A percentile compares a stretch with the other conserved stretches of the same genome.
These are phyloP conservation scores for Murina feae DNA, from an alignment of 2,113 vertebrate genomes.

Conservation along the genomic window DNA sequence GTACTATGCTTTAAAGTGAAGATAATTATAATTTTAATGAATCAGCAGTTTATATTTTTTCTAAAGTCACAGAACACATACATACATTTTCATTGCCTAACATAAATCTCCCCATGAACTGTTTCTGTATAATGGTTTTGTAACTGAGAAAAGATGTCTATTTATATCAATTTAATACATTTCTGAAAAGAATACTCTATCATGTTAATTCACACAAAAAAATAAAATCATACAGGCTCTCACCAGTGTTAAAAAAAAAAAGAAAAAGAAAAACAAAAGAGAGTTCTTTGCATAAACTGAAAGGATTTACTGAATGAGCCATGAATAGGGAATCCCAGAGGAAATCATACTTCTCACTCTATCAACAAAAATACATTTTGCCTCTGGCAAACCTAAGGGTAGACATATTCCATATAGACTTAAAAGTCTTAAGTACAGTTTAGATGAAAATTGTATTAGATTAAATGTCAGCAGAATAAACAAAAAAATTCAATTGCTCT, in stretches of 20 bases:
- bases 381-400: conserved; percentile 78
- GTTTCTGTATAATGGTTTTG: neutral
- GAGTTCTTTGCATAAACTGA: conserved; percentile 68
- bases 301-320: conserved; percentile 75
- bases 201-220: neutral
- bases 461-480: conserved; percentile 78
- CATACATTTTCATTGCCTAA: neutral
- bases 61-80: neutral
- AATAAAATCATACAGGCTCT: neutral
- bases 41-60: neutral
- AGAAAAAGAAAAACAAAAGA: neutral
- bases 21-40: neutral
- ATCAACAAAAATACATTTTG: conserved; percentile 81
- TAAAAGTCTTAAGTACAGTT: conserved; percentile 74
- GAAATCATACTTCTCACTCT: conserved; percentile 49
- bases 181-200: conserved; percentile 27
- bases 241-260: neutral
- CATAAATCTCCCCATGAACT: neutral
- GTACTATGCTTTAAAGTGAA: neutral
- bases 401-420: conserved; percentile 77
- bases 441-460: conserved; percentile 81
- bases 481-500: conserved; percentile 67
- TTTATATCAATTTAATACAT: neutral
- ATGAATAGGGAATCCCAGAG: conserved; percentile 71
- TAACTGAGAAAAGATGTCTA: neutral